Base-by-base conservation (phyloP, 2,113 vertebrate genomes). In the Alouatta palliata region DNA sequence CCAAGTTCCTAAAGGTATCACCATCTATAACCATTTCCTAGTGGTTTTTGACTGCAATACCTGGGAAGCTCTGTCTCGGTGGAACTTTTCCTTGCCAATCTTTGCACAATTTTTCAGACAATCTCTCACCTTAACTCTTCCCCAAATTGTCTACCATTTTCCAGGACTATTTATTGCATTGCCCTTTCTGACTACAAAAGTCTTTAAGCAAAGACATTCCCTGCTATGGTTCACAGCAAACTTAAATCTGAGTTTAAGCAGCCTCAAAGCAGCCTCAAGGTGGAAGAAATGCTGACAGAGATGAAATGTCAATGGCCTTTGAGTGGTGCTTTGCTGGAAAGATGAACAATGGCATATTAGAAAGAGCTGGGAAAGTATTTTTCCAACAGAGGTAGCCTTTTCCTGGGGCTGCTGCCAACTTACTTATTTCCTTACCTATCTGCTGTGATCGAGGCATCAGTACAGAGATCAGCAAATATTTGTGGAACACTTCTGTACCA, bases 41-140 rank as follows among this genome's bases (percentile, higher is more conserved):
- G 25, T 56, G 21, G 45, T 12, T 90, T 80, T 43, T 27, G 66
- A 54, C 23, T 64, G 43, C 45, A 13, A 2, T 70, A 30, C n/a
- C 17, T 2, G 0, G 6, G 2, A 76, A 27, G 14, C 66, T 49
- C 11, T 61, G 7, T 52, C 64, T 84, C 2, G 2, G 5, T n/a
- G 52, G 35, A 84, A 17, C 4, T 16, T 49, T 68, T 56, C 27
- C 43, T 27, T 71, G 47, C 21, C 1, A 4, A 20, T 30, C 71
- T 82, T 40, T 9, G 4, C 13, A 17, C 30, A 3, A 6, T 35
- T 9, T 43, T 35, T 70, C 14, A 21, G 35, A 47, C 54, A 35
- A 8, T 20, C 64, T 61, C 49, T 77, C 11, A 21, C 16, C 40
- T 94, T 82, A 32, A 71, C 58, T 89, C 0, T 37, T 35, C 37